These are phyloP conservation scores for Tapirus indicus DNA, from an alignment of 2,797 vertebrate genomes.

Conservation along the genomic window DNA sequence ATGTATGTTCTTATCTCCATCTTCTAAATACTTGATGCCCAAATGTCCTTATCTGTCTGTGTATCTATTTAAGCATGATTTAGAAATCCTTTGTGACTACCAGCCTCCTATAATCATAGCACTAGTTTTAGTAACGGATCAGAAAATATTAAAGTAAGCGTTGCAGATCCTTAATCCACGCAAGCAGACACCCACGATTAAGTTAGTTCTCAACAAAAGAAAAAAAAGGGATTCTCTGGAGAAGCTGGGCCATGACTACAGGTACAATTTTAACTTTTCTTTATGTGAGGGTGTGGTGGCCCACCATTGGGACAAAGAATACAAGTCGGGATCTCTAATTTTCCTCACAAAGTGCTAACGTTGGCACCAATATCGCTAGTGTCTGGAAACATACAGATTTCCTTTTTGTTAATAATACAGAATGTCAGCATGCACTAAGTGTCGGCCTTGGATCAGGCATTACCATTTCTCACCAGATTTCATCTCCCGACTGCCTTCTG, in stretches of 20 bases:
- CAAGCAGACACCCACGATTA: not conserved
- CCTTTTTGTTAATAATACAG: not conserved
- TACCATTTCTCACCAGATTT: not conserved
- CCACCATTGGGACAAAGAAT: not conserved
- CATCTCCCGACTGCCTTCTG: not conserved
- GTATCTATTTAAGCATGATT: not conserved
- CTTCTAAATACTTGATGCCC: not conserved
- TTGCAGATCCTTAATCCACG: not conserved
- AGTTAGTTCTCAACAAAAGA: not conserved
- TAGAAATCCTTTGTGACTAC: not conserved
- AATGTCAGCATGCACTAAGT: not conserved
- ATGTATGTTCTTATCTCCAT: not conserved
- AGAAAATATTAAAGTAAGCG: conserved; percentile 38
- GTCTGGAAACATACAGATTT: not conserved
- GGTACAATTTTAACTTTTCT: not conserved
- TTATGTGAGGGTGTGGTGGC: not conserved
- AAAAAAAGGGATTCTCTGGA: not conserved
- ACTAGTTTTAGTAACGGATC: not conserved
- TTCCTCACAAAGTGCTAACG: not conserved
- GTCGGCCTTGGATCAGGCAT: not conserved
- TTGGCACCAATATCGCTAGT: too few relatives aligned
- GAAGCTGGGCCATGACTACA: not conserved
- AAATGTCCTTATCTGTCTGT: not conserved
- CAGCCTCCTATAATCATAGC: not conserved
- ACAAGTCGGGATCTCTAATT: not conserved